These are phyloP conservation scores for Astreopora myriophthalma DNA, from an alignment of 64 coral and sea anemone genomes.

Conservation along the genomic window DNA sequence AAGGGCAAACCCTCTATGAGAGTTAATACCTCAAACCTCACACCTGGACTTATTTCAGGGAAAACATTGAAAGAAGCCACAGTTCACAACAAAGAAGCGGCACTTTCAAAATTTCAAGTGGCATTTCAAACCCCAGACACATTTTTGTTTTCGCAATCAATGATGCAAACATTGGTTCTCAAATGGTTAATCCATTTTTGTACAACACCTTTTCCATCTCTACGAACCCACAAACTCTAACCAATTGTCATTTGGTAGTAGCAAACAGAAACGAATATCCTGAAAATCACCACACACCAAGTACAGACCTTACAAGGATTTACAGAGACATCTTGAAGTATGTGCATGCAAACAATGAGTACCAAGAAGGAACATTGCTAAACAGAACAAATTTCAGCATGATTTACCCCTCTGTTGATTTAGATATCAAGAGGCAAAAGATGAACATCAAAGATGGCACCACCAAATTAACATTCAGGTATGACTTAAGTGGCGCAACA, in stretches of 20 bases:
- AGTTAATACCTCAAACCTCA: no score
- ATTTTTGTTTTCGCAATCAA: constrained; percentile 48
- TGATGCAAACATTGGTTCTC: not conserved
- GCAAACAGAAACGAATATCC: constrained; percentile 19
- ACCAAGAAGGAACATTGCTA: not conserved
- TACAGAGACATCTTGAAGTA: no score
- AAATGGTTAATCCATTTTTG: constrained; percentile 42
- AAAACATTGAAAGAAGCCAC: no score
- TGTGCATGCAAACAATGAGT: constrained; percentile 2
- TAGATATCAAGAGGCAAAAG: not conserved
- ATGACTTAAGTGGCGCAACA: not conserved
- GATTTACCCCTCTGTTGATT: not conserved
- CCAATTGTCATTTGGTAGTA: not conserved
- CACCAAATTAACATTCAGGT: no score
- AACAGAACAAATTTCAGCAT: not conserved
- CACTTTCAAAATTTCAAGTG: no score
- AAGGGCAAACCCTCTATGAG: no score
- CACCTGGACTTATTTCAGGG: no score
- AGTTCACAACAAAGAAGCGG: no score
- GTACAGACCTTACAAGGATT: not conserved
- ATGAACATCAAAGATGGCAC: no score
- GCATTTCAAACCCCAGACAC: not conserved
- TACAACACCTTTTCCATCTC: no score
- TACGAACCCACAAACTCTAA: not conserved
- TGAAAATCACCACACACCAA: not conserved